Evolutionary conservation across 2,888 invertebrate genomes (phyloP), one percentile per base, ranked within the genome.

Genomic region (Dysmachus trigonus): DNA sequence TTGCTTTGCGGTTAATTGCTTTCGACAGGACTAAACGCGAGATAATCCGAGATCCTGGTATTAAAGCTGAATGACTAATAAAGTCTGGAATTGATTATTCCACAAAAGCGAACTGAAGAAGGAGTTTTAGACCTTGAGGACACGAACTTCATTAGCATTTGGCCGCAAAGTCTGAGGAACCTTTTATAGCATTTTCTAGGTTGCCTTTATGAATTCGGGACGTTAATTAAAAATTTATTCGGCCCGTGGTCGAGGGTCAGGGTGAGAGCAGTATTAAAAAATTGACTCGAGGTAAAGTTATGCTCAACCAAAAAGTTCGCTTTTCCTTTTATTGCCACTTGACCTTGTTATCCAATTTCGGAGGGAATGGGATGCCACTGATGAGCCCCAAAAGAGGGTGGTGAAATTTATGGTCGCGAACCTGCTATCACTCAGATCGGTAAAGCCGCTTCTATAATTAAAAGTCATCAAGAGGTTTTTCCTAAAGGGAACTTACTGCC

Each of bases 121-220:
- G 53, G 74, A 71, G 77, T 38, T 35, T 30, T 15, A 77, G 77
- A 73, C 35, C 77, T 53, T 71, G n/a, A 33, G 79, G 77, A 79
- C 62, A 79, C 30, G 74, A 85, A 85, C 62, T 85, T 85, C 85
- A 85, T 85, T 77, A 85, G 79, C 79, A 74, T 83, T 83, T 38
- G 41, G 38, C 38, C 38, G 72, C 35, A 53, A 83, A 72, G 33
- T 41, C 41, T 15, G 18, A 22, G 38, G 35, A 72, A 41, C 72
- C 41, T 72, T 72, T 72, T 72, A 38, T 72, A 41, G 27, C 72
- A 31, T 72, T 72, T n/a, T 83, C 72, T 35, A 41, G 53, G 33
- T 77, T 76, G 73, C 51, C 38, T 85, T 47, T 76, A 72, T 62
- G 71, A 83, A 35, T 73, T 53, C 27, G 72, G 53, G 85, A 27